These are phyloP conservation scores for Alcedo atthis DNA, from an alignment of 2,797 vertebrate species.

Conservation along the genomic window DNA sequence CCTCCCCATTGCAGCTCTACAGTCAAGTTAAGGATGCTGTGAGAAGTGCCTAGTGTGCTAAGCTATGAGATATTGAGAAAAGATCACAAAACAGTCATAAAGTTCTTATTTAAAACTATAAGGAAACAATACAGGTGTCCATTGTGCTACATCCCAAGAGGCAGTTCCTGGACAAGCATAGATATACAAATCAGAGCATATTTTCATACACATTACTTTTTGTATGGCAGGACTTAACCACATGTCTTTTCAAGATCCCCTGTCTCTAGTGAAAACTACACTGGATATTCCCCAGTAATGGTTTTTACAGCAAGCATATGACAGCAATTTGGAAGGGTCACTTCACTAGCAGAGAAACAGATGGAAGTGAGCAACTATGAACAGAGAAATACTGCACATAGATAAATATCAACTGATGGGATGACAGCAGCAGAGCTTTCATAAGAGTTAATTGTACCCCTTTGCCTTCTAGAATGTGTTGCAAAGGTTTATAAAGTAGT, in stretches of 20 bases:
- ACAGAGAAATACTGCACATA: neutral
- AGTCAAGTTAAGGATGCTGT: neutral
- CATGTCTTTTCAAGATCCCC: neutral
- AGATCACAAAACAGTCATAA: neutral
- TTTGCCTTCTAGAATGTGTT: neutral
- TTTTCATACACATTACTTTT: neutral
- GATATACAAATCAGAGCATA: neutral
- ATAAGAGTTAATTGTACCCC: neutral
- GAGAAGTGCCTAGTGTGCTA: neutral
- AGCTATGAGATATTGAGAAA: neutral
- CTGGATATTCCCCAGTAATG: neutral
- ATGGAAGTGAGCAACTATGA: neutral
- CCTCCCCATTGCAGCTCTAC: neutral
- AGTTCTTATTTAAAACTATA: neutral
- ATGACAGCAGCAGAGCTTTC: neutral
- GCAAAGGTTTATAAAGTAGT: constrained; percentile 34
- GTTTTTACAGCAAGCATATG: neutral
- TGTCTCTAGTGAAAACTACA: neutral
- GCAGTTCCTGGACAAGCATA: neutral
- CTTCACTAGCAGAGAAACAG: neutral
- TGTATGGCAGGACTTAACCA: neutral
- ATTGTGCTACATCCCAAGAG: accelerated
- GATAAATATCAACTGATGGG: constrained; percentile 30
- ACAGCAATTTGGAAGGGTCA: constrained; percentile 7
- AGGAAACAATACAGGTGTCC: neutral